These are phyloP conservation scores for Dendroctonus valens DNA, from an alignment of 1,140 invertebrate species.

Conservation along the genomic window DNA sequence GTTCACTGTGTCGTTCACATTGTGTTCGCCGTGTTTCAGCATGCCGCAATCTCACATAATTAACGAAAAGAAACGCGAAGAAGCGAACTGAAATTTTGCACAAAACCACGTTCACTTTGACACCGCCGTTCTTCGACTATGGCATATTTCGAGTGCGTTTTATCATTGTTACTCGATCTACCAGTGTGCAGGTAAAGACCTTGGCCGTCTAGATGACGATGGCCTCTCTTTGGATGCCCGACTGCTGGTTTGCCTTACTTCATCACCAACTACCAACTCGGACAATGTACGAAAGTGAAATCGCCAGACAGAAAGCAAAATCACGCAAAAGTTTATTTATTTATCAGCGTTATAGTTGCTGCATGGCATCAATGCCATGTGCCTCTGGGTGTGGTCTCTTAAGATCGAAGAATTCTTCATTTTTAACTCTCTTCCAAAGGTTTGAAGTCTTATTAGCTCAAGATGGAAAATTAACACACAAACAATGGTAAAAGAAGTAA, in stretches of 20 bases:
- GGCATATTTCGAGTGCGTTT: constrained; percentile 16
- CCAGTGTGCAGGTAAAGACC: constrained; percentile 26
- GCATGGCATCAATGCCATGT: too few relatives aligned
- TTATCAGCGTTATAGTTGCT: neutral
- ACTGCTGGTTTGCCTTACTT: constrained; percentile 16
- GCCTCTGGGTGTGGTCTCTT: too few relatives aligned
- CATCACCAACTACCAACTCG: neutral
- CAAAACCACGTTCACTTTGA: constrained; percentile 20
- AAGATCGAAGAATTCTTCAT: too few relatives aligned
- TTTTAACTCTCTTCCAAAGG: too few relatives aligned
- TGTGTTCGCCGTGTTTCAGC: too few relatives aligned
- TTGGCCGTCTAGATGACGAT: constrained; percentile 24
- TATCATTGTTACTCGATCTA: constrained; percentile 15
- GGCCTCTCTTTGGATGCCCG: constrained; percentile 24
- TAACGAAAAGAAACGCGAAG: too few relatives aligned
- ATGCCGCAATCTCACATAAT: constrained; percentile 4
- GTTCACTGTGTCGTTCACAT: too few relatives aligned
- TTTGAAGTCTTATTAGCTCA: too few relatives aligned
- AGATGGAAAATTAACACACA: too few relatives aligned
- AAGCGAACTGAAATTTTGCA: constrained; percentile 5
- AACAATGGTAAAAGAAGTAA: too few relatives aligned
- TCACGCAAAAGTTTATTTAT: neutral
- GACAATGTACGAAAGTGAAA: constrained; percentile 21
- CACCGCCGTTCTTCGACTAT: constrained; percentile 3
- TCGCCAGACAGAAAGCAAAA: constrained; percentile 7